Base-by-base conservation (phyloP, 1,140 invertebrate species). In the Dendrolimus punctatus region DNA sequence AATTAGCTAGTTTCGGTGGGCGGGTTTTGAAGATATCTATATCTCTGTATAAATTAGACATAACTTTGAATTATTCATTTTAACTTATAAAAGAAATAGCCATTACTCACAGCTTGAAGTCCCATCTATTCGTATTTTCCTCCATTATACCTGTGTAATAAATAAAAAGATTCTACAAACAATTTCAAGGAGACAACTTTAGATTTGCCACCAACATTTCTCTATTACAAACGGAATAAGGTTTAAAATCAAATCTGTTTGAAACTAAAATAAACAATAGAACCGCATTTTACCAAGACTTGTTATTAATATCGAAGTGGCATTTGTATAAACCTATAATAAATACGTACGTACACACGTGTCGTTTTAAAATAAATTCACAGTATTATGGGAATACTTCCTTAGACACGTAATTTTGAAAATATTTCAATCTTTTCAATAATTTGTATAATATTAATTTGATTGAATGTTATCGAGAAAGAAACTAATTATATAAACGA, bases 21-120 rank as follows among this genome's bases (percentile, higher is more conserved):
- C 70, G 62, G 73, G 66, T 60, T 60, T 61, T 67, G 60, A 60
- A 63, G 64, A 80, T 74, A 70, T 77, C 75, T 82, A 74, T 66
- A 79, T 81, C 71, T 64, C 60, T 53, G 59, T 62, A 73, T 78
- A 82, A 82, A 82, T 82, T 71, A 68, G 62, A 72, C 66, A 54
- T 78, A 79, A 79, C 68, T 67, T 71, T 67, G 64, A 72, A 46
- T 67, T 74, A 74, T 68, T 58, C 57, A 62, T 60, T 57, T 57
- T 66, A 55, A 23, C 23, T 53, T 60, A 62, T 71, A 59, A 67
- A 63, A 65, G 67, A 58, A 64, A 46, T 57, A 41, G 42, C 60
- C 68, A 69, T 83, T 77, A 71, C 64, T 79, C 77, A 80, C 77
- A 80, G 77, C 80, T 55, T 71, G 80, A 66, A 56, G 52, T 51